Evolutionary conservation across 2,797 vertebrate genomes (phyloP), one percentile per base, ranked within the genome.

Genomic region (Rhinella marina): DNA sequence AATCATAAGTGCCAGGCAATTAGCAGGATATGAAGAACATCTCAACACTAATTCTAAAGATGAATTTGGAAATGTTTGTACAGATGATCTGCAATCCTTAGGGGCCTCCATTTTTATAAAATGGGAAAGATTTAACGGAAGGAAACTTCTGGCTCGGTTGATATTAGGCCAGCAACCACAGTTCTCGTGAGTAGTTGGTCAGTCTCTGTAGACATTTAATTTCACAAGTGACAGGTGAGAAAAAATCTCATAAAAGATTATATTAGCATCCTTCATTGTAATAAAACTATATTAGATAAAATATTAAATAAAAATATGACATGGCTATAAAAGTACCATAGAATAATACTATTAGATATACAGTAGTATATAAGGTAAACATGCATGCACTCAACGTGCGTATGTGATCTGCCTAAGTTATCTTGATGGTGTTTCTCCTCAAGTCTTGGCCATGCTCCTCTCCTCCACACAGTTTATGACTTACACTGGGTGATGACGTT

Each of bases 391-490:
- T 41, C 5, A 41, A 41, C 1, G 27, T 19, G 32, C 32, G 21
- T 23, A 10, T 79, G 3, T 19, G 17, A 79, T 7, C 50, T 29
- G 25, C 7, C 27, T 79, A 27, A 25, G 76, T 78, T 77, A 57
- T 57, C 59, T 59, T 57, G 41, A 8, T 21, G 14, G 25, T 5
- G n/a, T 27, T 79, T 19, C 77, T 17, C 52, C 77, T 29, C 14
- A 16, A 57, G 9, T 4, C 77, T 68, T 14, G 52, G 81, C 27
- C 64, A 56, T 17, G 17, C 50, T 54, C 50, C 80, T 72, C 54
- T 82, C 80, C 57, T n/a, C 62, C 59, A 17, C 48, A 82, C n/a
- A 68, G 19, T 59, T 75, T 59, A 73, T 10, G 64, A 27, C 41
- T 54, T 13, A 1, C 73, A 13, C 19, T 19, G 52, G 66, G 21